phyloP scores from a whole-genome alignment of 2,113 vertebrate species.

The Pseudorectes ferrugineus region DNA sequence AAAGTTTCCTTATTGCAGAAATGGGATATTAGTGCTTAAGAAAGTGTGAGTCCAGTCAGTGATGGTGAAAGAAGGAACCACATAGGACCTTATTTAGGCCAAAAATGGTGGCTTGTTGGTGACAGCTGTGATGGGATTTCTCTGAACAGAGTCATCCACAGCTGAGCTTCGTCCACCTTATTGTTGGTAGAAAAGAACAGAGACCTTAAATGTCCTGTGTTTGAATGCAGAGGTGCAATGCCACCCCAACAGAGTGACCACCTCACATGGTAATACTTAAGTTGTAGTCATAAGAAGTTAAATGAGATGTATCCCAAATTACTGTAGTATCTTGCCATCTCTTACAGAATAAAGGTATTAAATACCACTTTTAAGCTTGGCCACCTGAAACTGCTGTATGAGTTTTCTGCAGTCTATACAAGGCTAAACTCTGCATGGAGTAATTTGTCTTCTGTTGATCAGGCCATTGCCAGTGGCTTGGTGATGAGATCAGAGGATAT shows the following conservation, averaged over 20 bases:
- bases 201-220: not conserved
- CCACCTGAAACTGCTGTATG: not conserved
- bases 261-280: rapidly evolving
- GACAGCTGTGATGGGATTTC: not conserved
- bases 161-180: not conserved
- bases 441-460: not conserved
- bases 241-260: rapidly evolving
- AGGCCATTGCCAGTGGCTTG: not conserved
- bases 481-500: not conserved
- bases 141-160: not conserved
- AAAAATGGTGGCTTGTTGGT: not conserved
- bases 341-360: not conserved
- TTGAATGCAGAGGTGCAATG: not conserved
- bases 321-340: not conserved
- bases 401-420: not conserved
- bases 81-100: not conserved
- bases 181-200: not conserved
- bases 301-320: not conserved
- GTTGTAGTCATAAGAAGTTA: not conserved
- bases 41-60: not conserved
- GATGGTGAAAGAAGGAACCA: not conserved
- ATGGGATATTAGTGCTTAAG: not conserved
- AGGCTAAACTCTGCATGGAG: not conserved
- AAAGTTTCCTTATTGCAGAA: not conserved
- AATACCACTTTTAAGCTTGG: not conserved